phyloP scores from a whole-genome alignment of 2,888 invertebrate species.

The Drosophila quinaria region DNA sequence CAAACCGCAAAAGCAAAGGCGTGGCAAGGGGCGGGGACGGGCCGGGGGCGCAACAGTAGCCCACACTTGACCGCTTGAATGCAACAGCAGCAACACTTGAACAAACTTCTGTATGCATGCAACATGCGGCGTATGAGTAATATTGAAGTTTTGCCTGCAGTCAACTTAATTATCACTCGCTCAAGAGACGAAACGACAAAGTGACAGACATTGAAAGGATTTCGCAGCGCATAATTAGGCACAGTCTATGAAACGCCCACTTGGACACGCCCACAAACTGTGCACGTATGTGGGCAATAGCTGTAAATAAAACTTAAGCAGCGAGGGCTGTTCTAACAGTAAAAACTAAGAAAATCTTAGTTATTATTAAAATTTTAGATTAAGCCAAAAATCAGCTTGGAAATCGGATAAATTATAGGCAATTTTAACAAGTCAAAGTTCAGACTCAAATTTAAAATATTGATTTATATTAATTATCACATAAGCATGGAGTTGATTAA shows the following conservation, averaged over 20 bases:
- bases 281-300: conserved; percentile 14
- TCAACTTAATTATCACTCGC: conserved; percentile 52
- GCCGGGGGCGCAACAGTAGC: conserved; percentile 56
- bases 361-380: too few relatives aligned
- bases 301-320: conserved; percentile 19
- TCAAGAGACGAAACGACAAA: not conserved
- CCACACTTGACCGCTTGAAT: conserved; percentile 62
- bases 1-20: conserved; percentile 33
- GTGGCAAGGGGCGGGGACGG: too few relatives aligned
- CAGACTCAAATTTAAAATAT: too few relatives aligned
- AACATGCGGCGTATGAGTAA: conserved; percentile 60
- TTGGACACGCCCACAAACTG: conserved; percentile 58
- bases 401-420: too few relatives aligned
- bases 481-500: too few relatives aligned
- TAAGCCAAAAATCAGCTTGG: too few relatives aligned
- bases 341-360: too few relatives aligned
- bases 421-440: too few relatives aligned
- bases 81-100: conserved; percentile 24
- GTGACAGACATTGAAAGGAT: conserved; percentile 41
- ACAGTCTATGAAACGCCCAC: conserved; percentile 47
- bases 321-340: conserved; percentile 4
- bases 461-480: too few relatives aligned
- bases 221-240: conserved; percentile 59
- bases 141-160: conserved; percentile 17
- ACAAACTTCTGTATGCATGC: conserved; percentile 11